These are phyloP conservation scores for Drosophila teissieri DNA, from an alignment of 1,140 invertebrate species.

Conservation along the genomic window DNA sequence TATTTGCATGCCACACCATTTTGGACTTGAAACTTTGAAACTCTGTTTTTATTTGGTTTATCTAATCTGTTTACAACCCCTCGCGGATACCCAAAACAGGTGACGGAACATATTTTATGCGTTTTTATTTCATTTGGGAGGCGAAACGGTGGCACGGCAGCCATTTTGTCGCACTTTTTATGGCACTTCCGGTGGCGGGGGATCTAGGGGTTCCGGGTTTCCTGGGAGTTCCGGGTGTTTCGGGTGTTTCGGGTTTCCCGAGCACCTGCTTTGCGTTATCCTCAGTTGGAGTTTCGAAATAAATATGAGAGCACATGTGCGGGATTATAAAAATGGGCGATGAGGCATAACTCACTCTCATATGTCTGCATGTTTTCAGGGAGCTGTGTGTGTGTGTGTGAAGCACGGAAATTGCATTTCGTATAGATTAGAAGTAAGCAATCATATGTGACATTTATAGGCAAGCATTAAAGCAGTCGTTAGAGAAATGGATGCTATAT, in stretches of 20 bases:
- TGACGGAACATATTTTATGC: slow-evolving; percentile 66
- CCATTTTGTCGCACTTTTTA: slow-evolving; percentile 71
- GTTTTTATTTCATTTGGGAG: slow-evolving; percentile 69
- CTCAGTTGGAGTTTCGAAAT: slow-evolving; percentile 48
- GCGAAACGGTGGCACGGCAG: slow-evolving; percentile 22
- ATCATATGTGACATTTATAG: slow-evolving; percentile 79
- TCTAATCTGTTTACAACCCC: slow-evolving; percentile 65
- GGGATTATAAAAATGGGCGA: slow-evolving; percentile 68
- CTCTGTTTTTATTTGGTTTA: slow-evolving; percentile 35
- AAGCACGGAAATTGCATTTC: slow-evolving; percentile 72
- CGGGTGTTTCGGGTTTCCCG: neutral
- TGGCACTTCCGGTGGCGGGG: slow-evolving; percentile 43
- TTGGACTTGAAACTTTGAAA: slow-evolving; percentile 37
- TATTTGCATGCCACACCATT: slow-evolving; percentile 53
- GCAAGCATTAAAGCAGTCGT: slow-evolving; percentile 35
- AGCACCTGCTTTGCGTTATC: slow-evolving; percentile 38
- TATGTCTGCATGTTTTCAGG: neutral
- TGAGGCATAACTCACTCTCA: slow-evolving; percentile 42
- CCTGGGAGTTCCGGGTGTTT: neutral
- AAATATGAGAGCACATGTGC: slow-evolving; percentile 75
- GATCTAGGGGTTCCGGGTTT: neutral
- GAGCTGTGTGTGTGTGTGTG: slow-evolving; percentile 8
- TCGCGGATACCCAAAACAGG: slow-evolving; percentile 37
- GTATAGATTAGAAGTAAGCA: slow-evolving; percentile 64
- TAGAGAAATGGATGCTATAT: neutral